A percentile compares a stretch with the other conserved stretches of the same genome.
Conservation (phyloP, 2,888 invertebrate species). For the Siphlonurus alternatus region DNA sequence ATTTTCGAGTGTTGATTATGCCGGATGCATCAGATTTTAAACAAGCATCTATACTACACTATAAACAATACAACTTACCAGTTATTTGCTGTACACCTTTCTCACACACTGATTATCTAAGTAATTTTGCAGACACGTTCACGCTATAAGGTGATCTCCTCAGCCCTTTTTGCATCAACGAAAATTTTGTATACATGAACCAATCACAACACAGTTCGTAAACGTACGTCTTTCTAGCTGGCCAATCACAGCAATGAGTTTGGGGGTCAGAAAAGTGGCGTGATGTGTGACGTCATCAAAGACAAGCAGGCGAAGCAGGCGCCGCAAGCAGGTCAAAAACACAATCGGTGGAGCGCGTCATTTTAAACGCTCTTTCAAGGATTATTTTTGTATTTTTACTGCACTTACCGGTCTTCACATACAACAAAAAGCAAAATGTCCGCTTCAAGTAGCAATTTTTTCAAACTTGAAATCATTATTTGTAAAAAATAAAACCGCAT, state of each 20-base stretch:
- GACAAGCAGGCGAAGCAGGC: too few relatives aligned
- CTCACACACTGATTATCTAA: neutral
- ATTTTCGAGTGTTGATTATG: neutral
- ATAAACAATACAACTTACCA: neutral
- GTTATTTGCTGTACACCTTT: neutral
- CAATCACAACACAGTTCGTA: neutral
- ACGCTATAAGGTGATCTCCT: neutral
- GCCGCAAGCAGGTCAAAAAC: too few relatives aligned
- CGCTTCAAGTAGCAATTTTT: too few relatives aligned
- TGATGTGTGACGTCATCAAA: conserved; percentile 9
- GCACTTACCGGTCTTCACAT: too few relatives aligned
- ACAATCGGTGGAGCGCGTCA: too few relatives aligned
- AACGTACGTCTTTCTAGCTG: neutral
- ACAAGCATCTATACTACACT: neutral
- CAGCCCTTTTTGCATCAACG: neutral
- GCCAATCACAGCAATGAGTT: neutral
- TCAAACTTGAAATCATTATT: too few relatives aligned
- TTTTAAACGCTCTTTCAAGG: too few relatives aligned
- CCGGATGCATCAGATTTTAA: neutral
- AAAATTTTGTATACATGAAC: neutral
- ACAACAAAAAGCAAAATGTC: too few relatives aligned
- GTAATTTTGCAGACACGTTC: neutral
- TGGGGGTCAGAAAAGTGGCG: conserved; percentile 9
- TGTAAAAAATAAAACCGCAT: too few relatives aligned
- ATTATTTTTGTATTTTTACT: too few relatives aligned